phyloP scores from a whole-genome alignment of 2,797 vertebrate genomes.

The Pipistrellus kuhlii region DNA sequence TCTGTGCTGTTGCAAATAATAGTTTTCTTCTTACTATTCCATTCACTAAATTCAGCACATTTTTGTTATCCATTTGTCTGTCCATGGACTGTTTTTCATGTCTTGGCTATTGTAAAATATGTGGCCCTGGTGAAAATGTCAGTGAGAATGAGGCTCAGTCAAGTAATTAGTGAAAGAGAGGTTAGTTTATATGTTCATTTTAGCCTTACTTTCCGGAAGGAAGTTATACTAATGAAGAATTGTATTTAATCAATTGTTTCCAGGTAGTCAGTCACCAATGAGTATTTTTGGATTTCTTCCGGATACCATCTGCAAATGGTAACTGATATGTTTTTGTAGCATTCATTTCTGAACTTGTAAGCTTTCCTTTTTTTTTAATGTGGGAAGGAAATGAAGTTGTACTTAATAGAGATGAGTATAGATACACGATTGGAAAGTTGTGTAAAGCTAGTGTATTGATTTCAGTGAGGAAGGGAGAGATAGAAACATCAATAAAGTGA shows the following conservation, averaged over 20 bases:
- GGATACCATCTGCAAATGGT: background rate
- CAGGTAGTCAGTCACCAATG: background rate
- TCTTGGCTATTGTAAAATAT: constrained; percentile 72
- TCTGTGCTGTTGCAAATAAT: background rate
- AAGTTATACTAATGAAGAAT: constrained; percentile 23
- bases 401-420: background rate
- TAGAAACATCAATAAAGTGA: background rate
- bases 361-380: constrained; percentile 4
- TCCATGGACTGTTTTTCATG: background rate
- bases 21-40: background rate
- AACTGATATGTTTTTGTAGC: background rate
- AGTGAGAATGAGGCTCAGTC: constrained; percentile 89
- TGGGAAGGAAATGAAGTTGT: constrained; percentile 2
- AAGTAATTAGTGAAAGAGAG: constrained; percentile 91
- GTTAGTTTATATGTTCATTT: constrained; percentile 79
- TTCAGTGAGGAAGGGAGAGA: background rate
- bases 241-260: background rate
- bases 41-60: background rate
- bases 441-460: background rate
- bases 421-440: background rate
- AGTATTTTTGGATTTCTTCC: constrained; percentile 19
- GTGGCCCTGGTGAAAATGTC: constrained; percentile 83
- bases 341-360: background rate
- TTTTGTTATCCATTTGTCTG: background rate
- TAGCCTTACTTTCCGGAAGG: background rate